Base-by-base conservation (phyloP, 2,113 vertebrate species). In the Tauraco erythrolophus region DNA sequence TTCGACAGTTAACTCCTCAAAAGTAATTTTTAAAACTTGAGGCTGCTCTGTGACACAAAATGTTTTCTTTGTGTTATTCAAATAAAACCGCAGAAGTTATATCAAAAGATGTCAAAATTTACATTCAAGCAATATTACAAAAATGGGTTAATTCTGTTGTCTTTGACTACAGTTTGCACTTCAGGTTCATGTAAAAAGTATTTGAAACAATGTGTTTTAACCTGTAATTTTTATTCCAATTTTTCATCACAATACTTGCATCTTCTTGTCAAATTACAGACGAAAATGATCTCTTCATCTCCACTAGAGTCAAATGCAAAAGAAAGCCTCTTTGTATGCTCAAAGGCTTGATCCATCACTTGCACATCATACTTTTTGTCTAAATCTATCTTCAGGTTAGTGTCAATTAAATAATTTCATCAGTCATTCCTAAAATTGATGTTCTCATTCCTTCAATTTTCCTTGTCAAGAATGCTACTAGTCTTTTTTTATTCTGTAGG, bases 391-490 rank as follows among this genome's bases (percentile, higher is more conserved):
- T 95, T 94, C 48, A 77, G 30, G 9, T 91, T 95, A 88, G 30
- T 70, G 87, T 87, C 74, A 91, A 46, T 94, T 88, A 72, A 72
- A 82, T 39, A 15, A 89, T 79, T 92, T 92, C 72, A 50, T 86
- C 68, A 16, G 8, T 71, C 30, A 23, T 82, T 72, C 17, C 45
- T 69, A 45, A 43, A 78, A 96, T 14, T 19, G 61, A 77, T 97
- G 91, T 14, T 54, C 61, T 68, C 58, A 75, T 79, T 89, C 57
- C 43, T 50, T 89, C 88, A 50, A 2, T 54, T 83, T 68, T 48
- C 79, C 51, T 48, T 84, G 79, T 91, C 80, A 92, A 89, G 76
- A 87, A 89, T 48, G 80, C 33, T 60, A 82, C 89, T 94, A 45
- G 4, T 57, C 17, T 39, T 45, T 46, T 61, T 85, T 72, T 80